Base-by-base conservation (phyloP, 2,888 invertebrate species). In the Steinernema scapterisci region DNA sequence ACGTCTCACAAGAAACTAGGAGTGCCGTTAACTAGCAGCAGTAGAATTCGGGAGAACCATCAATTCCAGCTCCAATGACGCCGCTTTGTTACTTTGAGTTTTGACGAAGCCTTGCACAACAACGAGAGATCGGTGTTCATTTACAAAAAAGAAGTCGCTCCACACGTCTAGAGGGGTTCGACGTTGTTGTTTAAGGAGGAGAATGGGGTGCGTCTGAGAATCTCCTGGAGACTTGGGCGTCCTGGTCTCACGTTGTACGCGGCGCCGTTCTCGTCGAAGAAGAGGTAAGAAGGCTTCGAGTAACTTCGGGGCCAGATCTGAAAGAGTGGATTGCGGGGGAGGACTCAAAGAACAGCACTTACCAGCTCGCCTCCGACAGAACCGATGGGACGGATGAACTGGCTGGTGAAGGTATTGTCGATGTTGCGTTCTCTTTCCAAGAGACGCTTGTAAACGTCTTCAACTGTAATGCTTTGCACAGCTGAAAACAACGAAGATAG, bases 251-350 rank as follows among this genome's bases (percentile, higher is more conserved):
- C 74, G 45, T 80, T 80, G 70, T 75, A 82, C 0, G 81, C 81
- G 9, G 79, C 81, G 44, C 82, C 82, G 73, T 82, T 82, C 71
- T 82, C 82, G 70, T 82, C 82, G 52, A 82, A 81, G 72, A 79
- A 78, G 72, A 82, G 76, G 54, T 81, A 79, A 11, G 80, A 80
- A 1, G 81, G 80, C 13, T 77, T 77, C 0, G 80, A 79, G 54
- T 82, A 82, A 63, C 77, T 81, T 71, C 82, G 74, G 13, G 82
- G 81, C 81, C 81, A 82, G 48, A 82, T 82, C 81, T 81, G 38
- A 21, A 79, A 78, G 27, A n/a, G 38, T 1, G 25, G 6, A 63
- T 6, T 73, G 16, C 7, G 16, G 13, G 31, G 19, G 31, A 0
- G 19, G 5, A 23, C 56, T 23, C 2, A 56, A 23, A 13, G 16